Evolutionary conservation across 2,888 invertebrate species (phyloP).

Genomic region (Agapetus fuscipes): DNA sequence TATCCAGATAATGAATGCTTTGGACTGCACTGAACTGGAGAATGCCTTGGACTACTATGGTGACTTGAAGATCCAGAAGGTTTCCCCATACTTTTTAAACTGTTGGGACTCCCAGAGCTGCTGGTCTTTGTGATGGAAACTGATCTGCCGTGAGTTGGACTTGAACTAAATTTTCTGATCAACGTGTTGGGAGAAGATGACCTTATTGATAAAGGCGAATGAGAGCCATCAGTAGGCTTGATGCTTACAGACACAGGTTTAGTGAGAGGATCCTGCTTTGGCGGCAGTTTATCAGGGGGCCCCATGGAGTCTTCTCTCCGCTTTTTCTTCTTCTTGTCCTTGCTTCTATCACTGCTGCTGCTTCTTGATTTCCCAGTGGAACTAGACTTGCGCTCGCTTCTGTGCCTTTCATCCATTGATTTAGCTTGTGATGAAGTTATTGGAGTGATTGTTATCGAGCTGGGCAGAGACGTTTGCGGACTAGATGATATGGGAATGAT

Average conservation of each 20-base stretch:
- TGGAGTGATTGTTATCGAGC: constrained; percentile 81
- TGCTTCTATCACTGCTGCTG: constrained; percentile 31
- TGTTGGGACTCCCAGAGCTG: constrained; percentile 42
- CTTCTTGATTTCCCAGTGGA: constrained; percentile 32
- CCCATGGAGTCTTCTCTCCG: constrained; percentile 71
- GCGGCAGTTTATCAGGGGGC: constrained; percentile 72
- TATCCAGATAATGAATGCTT: constrained; percentile 58
- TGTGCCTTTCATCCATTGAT: constrained; percentile 37
- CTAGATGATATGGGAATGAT: constrained; percentile 69
- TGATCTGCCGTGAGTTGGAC: constrained; percentile 58
- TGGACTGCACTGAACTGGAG: constrained; percentile 67
- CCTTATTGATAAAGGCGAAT: constrained; percentile 48
- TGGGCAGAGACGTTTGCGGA: constrained; percentile 55
- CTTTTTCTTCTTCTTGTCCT: constrained; percentile 67
- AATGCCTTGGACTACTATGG: constrained; percentile 63
- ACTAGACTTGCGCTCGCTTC: constrained; percentile 41
- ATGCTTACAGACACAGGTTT: constrained; percentile 67
- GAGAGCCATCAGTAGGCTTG: constrained; percentile 51
- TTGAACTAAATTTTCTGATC: constrained; percentile 60
- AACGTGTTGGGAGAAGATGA: constrained; percentile 58
- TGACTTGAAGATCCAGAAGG: constrained; percentile 44
- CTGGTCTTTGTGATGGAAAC: constrained; percentile 53
- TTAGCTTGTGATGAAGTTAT: constrained; percentile 53
- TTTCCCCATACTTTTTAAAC: constrained; percentile 37
- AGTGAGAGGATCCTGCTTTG: constrained; percentile 59